A percentile compares a stretch with the other conserved stretches of the same genome.
Evolutionary conservation across 1,140 invertebrate genomes (phyloP).

Genomic region (Anagrus nilaparvatae): DNA sequence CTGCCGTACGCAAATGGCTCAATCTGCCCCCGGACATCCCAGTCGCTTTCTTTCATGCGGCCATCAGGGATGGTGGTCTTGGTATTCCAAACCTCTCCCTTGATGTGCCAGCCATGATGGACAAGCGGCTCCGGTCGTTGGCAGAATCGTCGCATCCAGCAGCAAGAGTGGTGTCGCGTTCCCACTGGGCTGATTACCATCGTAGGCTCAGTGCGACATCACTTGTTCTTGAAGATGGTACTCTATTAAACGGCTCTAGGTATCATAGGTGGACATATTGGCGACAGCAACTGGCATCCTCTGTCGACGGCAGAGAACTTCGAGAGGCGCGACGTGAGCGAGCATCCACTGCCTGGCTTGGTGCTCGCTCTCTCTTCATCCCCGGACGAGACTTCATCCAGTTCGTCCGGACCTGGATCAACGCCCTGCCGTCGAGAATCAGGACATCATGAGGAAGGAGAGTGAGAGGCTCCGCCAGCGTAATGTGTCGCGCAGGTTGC

Average conservation of each 20-base stretch:
- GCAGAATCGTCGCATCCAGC: too few relatives aligned
- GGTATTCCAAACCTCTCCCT: too few relatives aligned
- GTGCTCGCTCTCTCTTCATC: not conserved
- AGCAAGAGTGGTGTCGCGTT: too few relatives aligned
- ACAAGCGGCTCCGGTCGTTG: too few relatives aligned
- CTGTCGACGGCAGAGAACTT: not conserved
- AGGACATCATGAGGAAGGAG: not conserved
- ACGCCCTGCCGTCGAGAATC: not conserved
- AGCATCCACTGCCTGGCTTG: not conserved
- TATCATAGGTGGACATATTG: too few relatives aligned
- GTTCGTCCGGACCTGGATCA: not conserved
- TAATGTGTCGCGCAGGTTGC: not conserved
- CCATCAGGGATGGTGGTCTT: conserved; percentile 23
- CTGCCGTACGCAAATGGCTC: conserved; percentile 23
- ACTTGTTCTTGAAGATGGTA: too few relatives aligned
- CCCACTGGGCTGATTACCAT: too few relatives aligned
- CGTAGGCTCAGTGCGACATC: too few relatives aligned
- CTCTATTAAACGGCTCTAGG: too few relatives aligned
- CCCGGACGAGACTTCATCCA: not conserved
- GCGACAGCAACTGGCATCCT: not conserved
- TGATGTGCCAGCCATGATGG: too few relatives aligned
- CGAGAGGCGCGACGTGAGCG: not conserved
- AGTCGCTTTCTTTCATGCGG: conserved; percentile 26
- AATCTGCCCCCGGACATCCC: conserved; percentile 27
- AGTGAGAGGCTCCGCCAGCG: not conserved